A percentile compares a stretch with the other conserved stretches of the same genome.
phyloP scores from a whole-genome alignment of 2,797 vertebrate species.

The Selene dorsalis region DNA sequence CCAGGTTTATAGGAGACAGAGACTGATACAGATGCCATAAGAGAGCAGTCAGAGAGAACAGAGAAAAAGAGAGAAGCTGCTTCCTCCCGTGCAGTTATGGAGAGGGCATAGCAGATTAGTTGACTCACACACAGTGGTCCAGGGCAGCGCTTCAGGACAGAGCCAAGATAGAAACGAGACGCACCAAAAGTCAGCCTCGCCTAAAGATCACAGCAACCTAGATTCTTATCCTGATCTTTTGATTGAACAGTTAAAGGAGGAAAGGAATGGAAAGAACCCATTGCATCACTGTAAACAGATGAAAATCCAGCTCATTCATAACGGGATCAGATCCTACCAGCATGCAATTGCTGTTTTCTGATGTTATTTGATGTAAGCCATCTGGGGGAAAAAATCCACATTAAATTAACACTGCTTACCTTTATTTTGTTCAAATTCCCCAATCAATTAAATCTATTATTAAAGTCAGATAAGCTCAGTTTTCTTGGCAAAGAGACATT shows the following conservation, averaged over 20 bases:
- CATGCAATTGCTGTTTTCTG: not conserved
- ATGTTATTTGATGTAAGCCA: not conserved
- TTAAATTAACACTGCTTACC: not conserved
- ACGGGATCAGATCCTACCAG: not conserved
- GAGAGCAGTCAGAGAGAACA: conserved; percentile 29
- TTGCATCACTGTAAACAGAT: not conserved
- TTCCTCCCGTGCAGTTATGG: conserved; percentile 45
- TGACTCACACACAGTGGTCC: conserved; percentile 66
- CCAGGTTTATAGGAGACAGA: conserved; percentile 21
- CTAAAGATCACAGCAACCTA: conserved; percentile 73
- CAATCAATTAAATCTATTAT: not conserved
- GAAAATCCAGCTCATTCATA: not conserved
- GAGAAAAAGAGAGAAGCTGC: conserved; percentile 36
- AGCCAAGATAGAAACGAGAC: conserved; percentile 69
- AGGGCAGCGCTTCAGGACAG: conserved; percentile 66
- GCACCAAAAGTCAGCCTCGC: conserved; percentile 67
- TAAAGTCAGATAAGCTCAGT: not conserved
- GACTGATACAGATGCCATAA: conserved; percentile 31
- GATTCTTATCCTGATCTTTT: conserved; percentile 58
- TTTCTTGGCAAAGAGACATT: not conserved
- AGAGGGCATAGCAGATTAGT: conserved; percentile 70
- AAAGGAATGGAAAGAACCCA: conserved; percentile 14
- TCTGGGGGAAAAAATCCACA: not conserved
- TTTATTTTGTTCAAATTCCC: not conserved
- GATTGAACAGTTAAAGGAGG: conserved; percentile 26